Base-by-base conservation (phyloP, 2,797 vertebrate genomes). In the Podargus strigoides region DNA sequence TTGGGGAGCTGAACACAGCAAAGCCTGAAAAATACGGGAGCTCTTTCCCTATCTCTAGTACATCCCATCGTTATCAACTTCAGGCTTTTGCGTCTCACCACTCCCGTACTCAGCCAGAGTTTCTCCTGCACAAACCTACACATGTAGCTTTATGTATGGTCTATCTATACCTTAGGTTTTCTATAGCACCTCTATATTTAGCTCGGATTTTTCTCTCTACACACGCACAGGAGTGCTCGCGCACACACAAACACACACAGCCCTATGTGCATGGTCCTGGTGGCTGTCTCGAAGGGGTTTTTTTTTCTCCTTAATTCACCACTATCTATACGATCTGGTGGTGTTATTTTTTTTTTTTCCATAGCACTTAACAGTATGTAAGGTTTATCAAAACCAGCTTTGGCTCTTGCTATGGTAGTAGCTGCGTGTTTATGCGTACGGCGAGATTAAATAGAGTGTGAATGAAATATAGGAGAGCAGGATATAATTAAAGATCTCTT, bases 131-230 rank as follows among this genome's bases (percentile, higher is more conserved):
- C 66, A 9, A 53, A 64, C 12, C 4, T 27, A 87, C 87, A 83
- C 92, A 66, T 4, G 14, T 24, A 63, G 79, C 92, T 91, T 92
- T 94, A 83, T 92, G 81, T 62, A 81, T 19, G 73, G 69, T 46
- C 94, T 83, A 30, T 90, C 95, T 88, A 92, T 91, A 93, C 94
- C 94, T 94, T 73, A 0, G 55, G 56, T 72, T 94, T 89, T 83
- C 92, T 95, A 55, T 84, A 86, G 91, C 93, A 95, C 94, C 85
- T 95, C 96, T 96, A 91, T 96, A 91, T 96, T 95, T 95, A 93
- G 82, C 92, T 39, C 6, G 0, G 85, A 9, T 63, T 92, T 95
- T 94, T 64, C 76, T 41, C 91, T 69, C 5, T 23, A 8, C 70
- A 81, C 87, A 41, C 83, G 72, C 78, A 10, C 81, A 1, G 89